Conservation (phyloP, 2,797 vertebrate species). For the Takifugu ocellatus region DNA sequence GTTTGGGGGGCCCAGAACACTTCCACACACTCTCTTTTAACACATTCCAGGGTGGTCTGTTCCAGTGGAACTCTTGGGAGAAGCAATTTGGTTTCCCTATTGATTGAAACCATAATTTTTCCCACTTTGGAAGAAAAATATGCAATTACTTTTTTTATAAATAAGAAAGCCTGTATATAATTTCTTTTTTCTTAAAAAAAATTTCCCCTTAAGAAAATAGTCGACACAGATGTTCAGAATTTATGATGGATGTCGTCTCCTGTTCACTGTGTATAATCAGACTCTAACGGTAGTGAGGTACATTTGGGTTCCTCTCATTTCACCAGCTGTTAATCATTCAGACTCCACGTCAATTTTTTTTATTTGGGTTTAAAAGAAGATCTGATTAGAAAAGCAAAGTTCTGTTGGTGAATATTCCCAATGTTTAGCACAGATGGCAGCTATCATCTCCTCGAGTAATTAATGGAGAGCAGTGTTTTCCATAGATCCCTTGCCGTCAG, state of each 20-base stretch:
- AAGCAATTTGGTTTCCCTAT: slow-evolving; percentile 10
- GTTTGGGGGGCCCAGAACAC: slow-evolving; percentile 8
- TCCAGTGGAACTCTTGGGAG: slow-evolving; percentile 9
- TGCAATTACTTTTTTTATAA: too few species aligned
- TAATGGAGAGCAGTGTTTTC: slow-evolving; percentile 40
- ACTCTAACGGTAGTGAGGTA: neutral
- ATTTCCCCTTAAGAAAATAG: neutral
- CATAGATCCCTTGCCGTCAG: slow-evolving; percentile 33
- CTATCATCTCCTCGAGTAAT: slow-evolving; percentile 31
- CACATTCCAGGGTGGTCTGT: slow-evolving; percentile 31
- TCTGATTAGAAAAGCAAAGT: slow-evolving; percentile 20
- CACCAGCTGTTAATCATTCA: slow-evolving; percentile 15
- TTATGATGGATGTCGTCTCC: slow-evolving; percentile 16
- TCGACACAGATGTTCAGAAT: slow-evolving; percentile 14
- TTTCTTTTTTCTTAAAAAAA: too few species aligned
- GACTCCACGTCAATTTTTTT: slow-evolving; percentile 14
- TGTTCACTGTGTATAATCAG: slow-evolving; percentile 30
- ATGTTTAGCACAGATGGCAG: slow-evolving; percentile 41
- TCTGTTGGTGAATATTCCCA: slow-evolving; percentile 24
- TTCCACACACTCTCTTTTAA: slow-evolving; percentile 27
- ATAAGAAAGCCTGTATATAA: too few species aligned
- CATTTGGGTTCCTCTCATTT: slow-evolving; percentile 23
- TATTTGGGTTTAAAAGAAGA: slow-evolving; percentile 11
- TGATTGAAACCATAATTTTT: neutral
- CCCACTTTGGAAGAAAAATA: too few species aligned